Conservation (phyloP, 2,797 vertebrate species). For the Urocyon cinereoargenteus region DNA sequence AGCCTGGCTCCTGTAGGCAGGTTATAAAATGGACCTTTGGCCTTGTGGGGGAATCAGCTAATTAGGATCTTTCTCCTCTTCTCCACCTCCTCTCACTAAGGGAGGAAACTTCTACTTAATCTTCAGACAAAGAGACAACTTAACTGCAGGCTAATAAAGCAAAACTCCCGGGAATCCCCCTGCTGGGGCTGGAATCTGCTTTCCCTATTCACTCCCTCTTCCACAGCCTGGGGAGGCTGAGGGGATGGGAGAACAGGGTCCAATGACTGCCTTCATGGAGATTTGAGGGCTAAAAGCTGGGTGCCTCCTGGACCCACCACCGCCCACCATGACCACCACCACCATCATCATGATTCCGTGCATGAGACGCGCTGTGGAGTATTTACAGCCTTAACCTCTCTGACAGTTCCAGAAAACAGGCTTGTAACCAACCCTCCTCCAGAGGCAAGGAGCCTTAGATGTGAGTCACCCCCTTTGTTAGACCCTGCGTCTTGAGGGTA, state of each 20-base stretch:
- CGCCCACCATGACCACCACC: not conserved
- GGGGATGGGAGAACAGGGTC: not conserved
- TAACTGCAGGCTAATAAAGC: not conserved
- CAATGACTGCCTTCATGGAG: not conserved
- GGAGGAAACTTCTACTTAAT: conserved; percentile 31
- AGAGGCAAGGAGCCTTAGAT: not conserved
- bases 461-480: not conserved
- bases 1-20: not conserved
- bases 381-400: not conserved
- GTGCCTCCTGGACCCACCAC: not conserved
- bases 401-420: not conserved
- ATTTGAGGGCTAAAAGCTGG: not conserved
- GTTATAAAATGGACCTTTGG: not conserved
- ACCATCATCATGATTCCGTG: not conserved
- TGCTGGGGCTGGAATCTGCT: not conserved
- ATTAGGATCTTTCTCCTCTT: not conserved
- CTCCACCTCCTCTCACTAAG: not conserved
- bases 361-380: not conserved
- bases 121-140: conserved; percentile 1
- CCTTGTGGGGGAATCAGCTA: not conserved
- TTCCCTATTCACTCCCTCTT: not conserved
- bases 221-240: not conserved
- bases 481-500: not conserved
- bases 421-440: not conserved
- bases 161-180: not conserved